Evolutionary conservation across 2,888 invertebrate genomes (phyloP).

Genomic region (Phrixothrix hirtus): DNA sequence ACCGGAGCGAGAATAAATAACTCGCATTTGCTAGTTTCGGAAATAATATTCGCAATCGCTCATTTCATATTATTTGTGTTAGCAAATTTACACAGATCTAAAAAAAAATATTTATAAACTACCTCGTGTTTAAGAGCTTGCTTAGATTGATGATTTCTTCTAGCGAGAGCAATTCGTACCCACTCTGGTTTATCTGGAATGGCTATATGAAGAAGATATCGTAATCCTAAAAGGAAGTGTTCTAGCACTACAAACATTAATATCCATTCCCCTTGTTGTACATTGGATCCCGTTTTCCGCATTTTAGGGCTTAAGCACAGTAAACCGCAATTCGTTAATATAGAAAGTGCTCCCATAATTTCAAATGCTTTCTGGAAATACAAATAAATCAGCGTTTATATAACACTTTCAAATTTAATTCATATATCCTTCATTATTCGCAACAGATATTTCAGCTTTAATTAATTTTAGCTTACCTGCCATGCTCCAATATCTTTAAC

Average conservation of each 20-base stretch:
- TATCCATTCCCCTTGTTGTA: constrained; percentile 57
- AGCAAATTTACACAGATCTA: constrained; percentile 1
- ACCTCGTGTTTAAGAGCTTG: constrained; percentile 66
- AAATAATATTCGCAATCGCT: too few species aligned
- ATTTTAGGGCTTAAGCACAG: constrained; percentile 70
- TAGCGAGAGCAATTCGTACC: constrained; percentile 66
- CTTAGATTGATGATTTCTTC: constrained; percentile 64
- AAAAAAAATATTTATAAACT: too few species aligned
- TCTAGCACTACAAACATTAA: constrained; percentile 70
- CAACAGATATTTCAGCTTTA: too few species aligned
- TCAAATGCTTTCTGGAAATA: constrained; percentile 64
- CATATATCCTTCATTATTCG: too few species aligned
- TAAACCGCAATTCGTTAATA: constrained; percentile 76
- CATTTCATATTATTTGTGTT: too few species aligned
- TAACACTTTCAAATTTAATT: too few species aligned
- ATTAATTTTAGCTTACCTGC: too few species aligned
- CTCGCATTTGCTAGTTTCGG: too few species aligned
- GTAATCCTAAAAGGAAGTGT: constrained; percentile 68
- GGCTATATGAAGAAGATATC: constrained; percentile 66
- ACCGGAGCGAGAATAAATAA: constrained; percentile 19
- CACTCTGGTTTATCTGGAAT: constrained; percentile 73
- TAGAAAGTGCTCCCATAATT: constrained; percentile 67
- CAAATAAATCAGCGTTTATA: constrained; percentile 5
- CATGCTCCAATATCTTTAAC: constrained; percentile 76
- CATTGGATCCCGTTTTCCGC: constrained; percentile 46